Evolutionary conservation across 2,113 vertebrate genomes (phyloP), one percentile per base, ranked within the genome.

Genomic region (Odobenus rosmarus): DNA sequence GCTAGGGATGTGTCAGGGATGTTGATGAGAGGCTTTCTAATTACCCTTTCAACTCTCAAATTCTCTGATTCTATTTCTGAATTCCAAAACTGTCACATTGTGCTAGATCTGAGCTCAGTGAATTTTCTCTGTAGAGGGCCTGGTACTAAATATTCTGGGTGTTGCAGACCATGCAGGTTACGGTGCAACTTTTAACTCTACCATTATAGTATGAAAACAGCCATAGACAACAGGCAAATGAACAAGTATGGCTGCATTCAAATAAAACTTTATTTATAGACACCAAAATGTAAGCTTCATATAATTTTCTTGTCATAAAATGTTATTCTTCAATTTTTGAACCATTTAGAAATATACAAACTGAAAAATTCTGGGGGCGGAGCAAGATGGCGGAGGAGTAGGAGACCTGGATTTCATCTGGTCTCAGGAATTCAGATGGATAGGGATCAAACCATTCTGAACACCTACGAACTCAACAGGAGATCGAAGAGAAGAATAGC

Each of bases 261-360:
- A 83, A 83, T 59, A 93, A 80, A 93, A 31, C 7, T 95, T 90
- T 67, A 90, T 93, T 88, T 86, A 74, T 42, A 96, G 31, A 64
- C 51, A 74, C 28, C 24, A 74, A 88, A 33, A 85, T 77, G 51
- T 59, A 96, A 69, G 46, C 71, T 59, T 62, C 57, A 77, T 36
- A 7, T 76, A 82, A 82, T 88, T 88, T 95, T 85, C 33, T 96
- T 96, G 76, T 84, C 74, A 84, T 24, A 87, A 95, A 85, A 69
- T 71, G 42, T 76, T 82, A 86, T 76, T 92, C 8, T 71, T 79
- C 59, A 72, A 77, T 80, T 61, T 72, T 55, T 89, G 26, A 93
- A 57, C n/a, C 57, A 81, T 42, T 79, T 31, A 76, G 81, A 96
- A 93, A 81, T 62, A 39, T 81, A 81, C 85, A 79, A 76, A 46